A percentile compares a stretch with the other conserved stretches of the same genome.
Conservation (phyloP, 2,888 invertebrate genomes). For the Drosophila borborema region DNA sequence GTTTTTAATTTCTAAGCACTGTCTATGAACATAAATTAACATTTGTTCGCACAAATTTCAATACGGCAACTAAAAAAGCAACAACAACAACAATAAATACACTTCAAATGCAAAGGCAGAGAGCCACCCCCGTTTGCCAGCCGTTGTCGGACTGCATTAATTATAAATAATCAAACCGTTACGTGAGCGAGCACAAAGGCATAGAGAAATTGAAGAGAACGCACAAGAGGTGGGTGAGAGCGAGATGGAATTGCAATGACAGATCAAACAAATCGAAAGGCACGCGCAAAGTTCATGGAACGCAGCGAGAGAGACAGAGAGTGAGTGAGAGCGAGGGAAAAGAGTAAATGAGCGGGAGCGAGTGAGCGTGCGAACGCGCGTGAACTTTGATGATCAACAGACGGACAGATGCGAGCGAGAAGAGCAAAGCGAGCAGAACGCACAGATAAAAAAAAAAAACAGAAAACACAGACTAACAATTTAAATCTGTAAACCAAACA, state of each 20-base stretch:
- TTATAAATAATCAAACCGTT: slow-evolving; percentile 43
- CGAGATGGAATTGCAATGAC: slow-evolving; percentile 44
- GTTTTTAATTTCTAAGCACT: slow-evolving; percentile 32
- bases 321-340: slow-evolving; percentile 3
- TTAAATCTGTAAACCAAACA: slow-evolving; percentile 71
- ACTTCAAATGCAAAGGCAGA: slow-evolving; percentile 4
- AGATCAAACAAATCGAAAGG: slow-evolving; percentile 57
- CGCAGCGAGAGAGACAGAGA: slow-evolving; percentile 2
- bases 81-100: background rate
- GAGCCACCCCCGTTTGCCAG: background rate
- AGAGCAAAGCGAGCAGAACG: slow-evolving; percentile 10
- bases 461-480: slow-evolving; percentile 35
- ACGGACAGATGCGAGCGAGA: slow-evolving; percentile 18
- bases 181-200: slow-evolving; percentile 17
- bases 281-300: slow-evolving; percentile 55
- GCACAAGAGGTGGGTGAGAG: slow-evolving; percentile 8
- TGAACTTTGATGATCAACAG: slow-evolving; percentile 31
- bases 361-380: slow-evolving; percentile 6
- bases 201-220: slow-evolving; percentile 7
- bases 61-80: slow-evolving; percentile 13
- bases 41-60: slow-evolving; percentile 2
- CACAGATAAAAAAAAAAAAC: slow-evolving; percentile 37
- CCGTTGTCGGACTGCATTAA: slow-evolving; percentile 35
- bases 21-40: slow-evolving; percentile 30
- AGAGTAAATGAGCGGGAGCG: slow-evolving; percentile 10